A percentile compares a stretch with the other conserved stretches of the same genome.
These are phyloP conservation scores for Onychostruthus taczanowskii DNA, from an alignment of 2,113 vertebrate species.

Conservation along the genomic window DNA sequence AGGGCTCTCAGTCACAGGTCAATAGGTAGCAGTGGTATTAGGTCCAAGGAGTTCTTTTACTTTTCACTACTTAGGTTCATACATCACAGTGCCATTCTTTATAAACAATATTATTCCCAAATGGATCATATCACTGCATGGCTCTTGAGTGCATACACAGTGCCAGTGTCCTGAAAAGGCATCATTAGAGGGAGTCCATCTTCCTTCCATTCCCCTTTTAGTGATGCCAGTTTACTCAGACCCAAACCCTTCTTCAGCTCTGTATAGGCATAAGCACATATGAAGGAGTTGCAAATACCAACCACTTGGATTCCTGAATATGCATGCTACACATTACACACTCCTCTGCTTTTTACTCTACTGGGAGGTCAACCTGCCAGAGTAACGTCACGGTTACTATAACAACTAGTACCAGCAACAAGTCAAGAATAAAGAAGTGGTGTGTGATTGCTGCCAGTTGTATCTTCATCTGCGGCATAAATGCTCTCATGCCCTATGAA, in stretches of 20 bases:
- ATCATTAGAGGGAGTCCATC: background rate
- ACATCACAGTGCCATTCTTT: background rate
- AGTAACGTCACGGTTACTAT: background rate
- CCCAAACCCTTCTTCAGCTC: background rate
- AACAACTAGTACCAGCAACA: constrained; percentile 14
- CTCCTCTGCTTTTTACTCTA: background rate
- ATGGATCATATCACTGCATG: background rate
- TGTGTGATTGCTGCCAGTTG: background rate
- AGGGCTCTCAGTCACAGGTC: background rate
- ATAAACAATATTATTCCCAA: background rate
- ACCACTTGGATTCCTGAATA: background rate
- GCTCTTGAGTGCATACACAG: background rate
- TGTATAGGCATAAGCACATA: background rate
- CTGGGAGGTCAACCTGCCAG: background rate
- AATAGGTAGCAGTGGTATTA: background rate
- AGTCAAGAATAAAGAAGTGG: background rate
- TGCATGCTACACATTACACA: background rate
- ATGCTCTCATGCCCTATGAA: background rate
- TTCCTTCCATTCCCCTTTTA: background rate
- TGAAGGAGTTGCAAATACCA: background rate
- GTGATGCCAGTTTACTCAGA: background rate
- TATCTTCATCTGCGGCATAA: background rate
- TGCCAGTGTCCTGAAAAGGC: background rate
- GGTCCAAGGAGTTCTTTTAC: background rate
- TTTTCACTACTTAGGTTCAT: background rate